Evolutionary conservation across 2,797 vertebrate genomes (phyloP), one percentile per base, ranked within the genome.

Genomic region (Hydrolagus colliei): DNA sequence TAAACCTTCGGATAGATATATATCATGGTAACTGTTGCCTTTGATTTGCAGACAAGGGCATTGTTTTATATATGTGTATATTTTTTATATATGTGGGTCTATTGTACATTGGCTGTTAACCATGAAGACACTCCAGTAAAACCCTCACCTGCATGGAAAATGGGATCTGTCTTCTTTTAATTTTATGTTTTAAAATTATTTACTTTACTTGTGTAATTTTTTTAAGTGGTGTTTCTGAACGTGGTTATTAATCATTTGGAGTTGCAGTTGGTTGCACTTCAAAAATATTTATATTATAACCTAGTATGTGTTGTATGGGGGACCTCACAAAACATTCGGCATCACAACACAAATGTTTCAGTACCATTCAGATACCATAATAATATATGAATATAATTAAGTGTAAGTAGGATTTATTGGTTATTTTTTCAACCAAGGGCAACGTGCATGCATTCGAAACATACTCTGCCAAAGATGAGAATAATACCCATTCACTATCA

Each of bases 11-110:
- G 75, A 52, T 74, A 41, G 9, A 61, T 61, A n/a, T 77, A 20
- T 77, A 16, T 75, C 35, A 75, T 77, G 10, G 20, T 20, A 10
- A 77, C 75, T 77, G 18, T 61, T 61, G 18, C 52, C 75, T 77
- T 77, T 77, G 13, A 41, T 74, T 74, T 32, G 13, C 73, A 77
- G 59, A 77, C 52, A n/a, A 77, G 75, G 41, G 52, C 75, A 61
- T 8, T 61, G 59, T 74, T 77, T 74, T 18, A 10, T 59, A 76
- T 20, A 16, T 18, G 11, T 77, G 27, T 27, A 27, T 27, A 27
- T 77, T 77, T 52, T 52, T 52, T 77, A 61, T 77, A 77, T 77
- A 5, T 61, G 71, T 77, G 52, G 61, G 52, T 20, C 52, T 12
- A 11, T 52, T 11, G 75, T n/a, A 35, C 11, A 35, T 74, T 35